Base-by-base conservation (phyloP, 2,797 vertebrate species). In the Somateria mollissima region DNA sequence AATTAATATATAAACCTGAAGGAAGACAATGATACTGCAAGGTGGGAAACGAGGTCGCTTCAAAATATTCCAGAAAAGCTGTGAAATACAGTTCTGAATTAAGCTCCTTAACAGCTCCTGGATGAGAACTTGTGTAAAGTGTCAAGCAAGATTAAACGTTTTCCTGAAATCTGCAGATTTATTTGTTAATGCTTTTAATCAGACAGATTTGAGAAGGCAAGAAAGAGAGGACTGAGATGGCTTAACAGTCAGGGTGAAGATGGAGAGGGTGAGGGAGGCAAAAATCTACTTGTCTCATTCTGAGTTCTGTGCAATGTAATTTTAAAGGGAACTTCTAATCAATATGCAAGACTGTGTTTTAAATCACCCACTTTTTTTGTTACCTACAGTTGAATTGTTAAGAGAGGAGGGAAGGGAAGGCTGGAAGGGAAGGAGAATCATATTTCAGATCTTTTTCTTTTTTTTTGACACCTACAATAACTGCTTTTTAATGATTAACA, bases 401-500 rank as follows among this genome's bases (percentile, higher is more conserved):
- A 39, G 11, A 22, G 4, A 8, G 3, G 8, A 41, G 71, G 19
- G 34, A 70, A 21, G 43, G 28, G 25, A 66, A 78, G 12, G 21
- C 36, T 86, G 51, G 13, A 78, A 94, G 18, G 34, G 11, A 47
- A 77, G 61, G 57, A 61, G 27, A 64, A 77, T 51, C 6, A 6
- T 62, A 79, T 84, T 92, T 92, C 14, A 17, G 64, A 28, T 51
- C 2, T 10, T 65, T 79, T 91, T 91, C 89, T 95, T 10, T 65
- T 79, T 91, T 91, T 91, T 95, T 96, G 93, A 96, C 91, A 89
- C 51, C 39, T 91, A 79, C 45, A 83, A 89, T 96, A 91, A 92
- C 91, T 94, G 77, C 70, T 84, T 97, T 96, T 94, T 95, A 94
- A 92, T 97, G 97, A 98, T 98, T 97, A 98, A 96, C 74, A 62